Evolutionary conservation across 2,113 vertebrate genomes (phyloP).

Genomic region (Sigmodon hispidus): DNA sequence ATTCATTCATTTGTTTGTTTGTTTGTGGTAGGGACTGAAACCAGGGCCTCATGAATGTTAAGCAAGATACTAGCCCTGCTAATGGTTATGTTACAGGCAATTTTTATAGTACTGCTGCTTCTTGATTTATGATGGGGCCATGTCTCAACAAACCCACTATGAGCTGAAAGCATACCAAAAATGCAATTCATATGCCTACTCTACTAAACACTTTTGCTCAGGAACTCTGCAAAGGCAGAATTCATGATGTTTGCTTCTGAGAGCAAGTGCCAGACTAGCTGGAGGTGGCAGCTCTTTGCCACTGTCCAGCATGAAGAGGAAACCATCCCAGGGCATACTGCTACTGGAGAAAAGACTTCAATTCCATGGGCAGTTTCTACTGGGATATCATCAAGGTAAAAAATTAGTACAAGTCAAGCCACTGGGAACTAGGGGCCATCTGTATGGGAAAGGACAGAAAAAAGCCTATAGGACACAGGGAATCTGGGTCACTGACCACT

Average conservation of each 20-base stretch:
- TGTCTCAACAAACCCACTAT: not conserved
- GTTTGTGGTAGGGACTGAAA: not conserved
- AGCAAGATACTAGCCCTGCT: not conserved
- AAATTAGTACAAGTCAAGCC: not conserved
- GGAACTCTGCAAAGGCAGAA: not conserved
- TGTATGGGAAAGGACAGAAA: not conserved
- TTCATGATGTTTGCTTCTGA: not conserved
- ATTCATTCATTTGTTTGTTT: not conserved
- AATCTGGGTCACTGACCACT: not conserved
- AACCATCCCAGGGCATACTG: fast-evolving
- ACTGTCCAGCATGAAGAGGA: not conserved
- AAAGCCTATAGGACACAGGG: not conserved
- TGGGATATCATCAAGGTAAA: not conserved
- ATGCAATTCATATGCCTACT: not conserved
- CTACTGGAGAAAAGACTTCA: not conserved
- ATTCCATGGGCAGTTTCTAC: not conserved
- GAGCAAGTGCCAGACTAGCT: not conserved
- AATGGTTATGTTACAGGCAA: not conserved
- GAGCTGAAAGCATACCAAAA: not conserved
- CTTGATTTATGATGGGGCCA: not conserved
- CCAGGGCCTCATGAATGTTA: not conserved
- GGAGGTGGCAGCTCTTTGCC: not conserved
- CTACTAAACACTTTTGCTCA: not conserved
- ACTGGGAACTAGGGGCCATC: not conserved
- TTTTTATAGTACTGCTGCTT: not conserved